Evolutionary conservation across 2,797 vertebrate genomes (phyloP), one percentile per base, ranked within the genome.

Genomic region (Threskiornis aethiopicus): DNA sequence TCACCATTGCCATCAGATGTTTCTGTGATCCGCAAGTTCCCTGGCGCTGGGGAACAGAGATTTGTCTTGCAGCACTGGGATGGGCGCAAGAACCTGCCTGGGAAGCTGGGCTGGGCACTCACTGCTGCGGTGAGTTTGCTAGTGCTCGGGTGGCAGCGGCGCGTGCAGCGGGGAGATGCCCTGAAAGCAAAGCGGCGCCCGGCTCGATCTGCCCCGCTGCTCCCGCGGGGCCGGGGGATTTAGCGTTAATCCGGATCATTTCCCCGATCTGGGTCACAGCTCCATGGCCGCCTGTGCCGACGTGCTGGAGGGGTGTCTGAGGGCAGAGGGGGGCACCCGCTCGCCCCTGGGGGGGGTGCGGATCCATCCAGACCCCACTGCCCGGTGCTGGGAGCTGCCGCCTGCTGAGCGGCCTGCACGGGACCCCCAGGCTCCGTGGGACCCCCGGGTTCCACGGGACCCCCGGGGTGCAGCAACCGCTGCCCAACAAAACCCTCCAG

Each of bases 1-100:
- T 31, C 81, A 13, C 16, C 33, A 0, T 3, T 0, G 16, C 46
- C 7, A 10, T 6, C 1, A 0, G 10, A 18, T 3, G 16, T 8
- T 51, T 13, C 3, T 29, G 13, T n/a, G 55, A 28, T 16, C 72
- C 25, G 1, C 7, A 7, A 13, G 33, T 33, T n/a, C 52, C 64
- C 14, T 1, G 3, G 54, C 1, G 2, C 49, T 25, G 61, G 24
- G 28, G 31, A 64, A 11, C 7, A 9, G 65, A 26, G 62, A 29
- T 57, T 57, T 24, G 9, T 19, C 66, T 5, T 1, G 3, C 44
- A 46, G 54, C 0, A 0, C 54, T 7, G n/a, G 28, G 59, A 29
- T 1, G 9, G 70, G 47, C 22, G 9, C 58, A 54, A 24, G 57
- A 49, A 16, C 12, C 33, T 33, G 22, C 62, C 18, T 15, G 47